Evolutionary conservation across 2,797 vertebrate genomes (phyloP).

Genomic region (Ibycter americanus): DNA sequence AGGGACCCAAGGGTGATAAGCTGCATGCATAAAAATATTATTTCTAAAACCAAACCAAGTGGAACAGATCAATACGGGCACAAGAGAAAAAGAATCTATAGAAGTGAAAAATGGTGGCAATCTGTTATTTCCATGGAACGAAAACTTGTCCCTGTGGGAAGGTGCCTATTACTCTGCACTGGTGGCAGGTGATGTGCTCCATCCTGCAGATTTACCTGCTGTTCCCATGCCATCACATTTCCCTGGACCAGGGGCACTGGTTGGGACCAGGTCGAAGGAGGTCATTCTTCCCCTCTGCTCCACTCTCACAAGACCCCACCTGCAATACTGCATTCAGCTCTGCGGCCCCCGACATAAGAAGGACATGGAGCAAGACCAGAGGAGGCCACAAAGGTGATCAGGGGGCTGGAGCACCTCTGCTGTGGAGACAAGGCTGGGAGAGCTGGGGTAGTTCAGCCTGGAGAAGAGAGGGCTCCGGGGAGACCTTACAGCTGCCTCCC

Average conservation of each 20-base stretch:
- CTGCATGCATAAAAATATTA: neutral
- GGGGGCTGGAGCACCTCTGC: too few relatives aligned
- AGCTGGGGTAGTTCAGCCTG: too few relatives aligned
- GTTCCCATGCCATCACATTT: neutral
- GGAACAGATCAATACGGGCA: neutral
- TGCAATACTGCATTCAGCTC: too few relatives aligned
- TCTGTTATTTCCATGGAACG: neutral
- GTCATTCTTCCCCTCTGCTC: too few relatives aligned
- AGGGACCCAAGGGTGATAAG: neutral
- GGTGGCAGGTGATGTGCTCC: neutral
- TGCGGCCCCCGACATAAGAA: too few relatives aligned
- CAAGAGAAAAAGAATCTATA: neutral
- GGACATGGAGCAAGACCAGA: too few relatives aligned
- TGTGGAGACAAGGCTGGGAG: too few relatives aligned
- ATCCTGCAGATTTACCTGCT: neutral
- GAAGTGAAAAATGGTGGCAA: neutral
- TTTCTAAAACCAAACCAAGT: constrained; percentile 6
- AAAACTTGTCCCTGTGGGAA: neutral
- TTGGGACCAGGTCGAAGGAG: neutral
- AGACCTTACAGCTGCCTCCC: too few relatives aligned
- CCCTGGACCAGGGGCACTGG: neutral
- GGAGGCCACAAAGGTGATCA: too few relatives aligned
- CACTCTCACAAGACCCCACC: too few relatives aligned
- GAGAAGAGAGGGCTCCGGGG: too few relatives aligned
- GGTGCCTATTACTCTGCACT: neutral